phyloP scores from a whole-genome alignment of 2,797 vertebrate genomes.

The Nannoperca australis region DNA sequence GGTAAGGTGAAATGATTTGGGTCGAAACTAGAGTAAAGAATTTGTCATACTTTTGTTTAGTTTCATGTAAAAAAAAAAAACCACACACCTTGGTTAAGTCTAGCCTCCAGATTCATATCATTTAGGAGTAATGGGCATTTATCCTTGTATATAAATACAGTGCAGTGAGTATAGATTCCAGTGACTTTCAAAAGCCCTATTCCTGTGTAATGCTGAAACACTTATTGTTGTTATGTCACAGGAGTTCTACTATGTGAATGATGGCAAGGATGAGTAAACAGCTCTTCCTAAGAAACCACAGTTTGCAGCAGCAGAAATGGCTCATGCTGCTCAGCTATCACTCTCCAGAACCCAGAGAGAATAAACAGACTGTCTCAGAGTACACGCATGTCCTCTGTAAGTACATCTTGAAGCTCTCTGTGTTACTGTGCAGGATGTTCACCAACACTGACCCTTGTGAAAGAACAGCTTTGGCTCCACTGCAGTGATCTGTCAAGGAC shows the following conservation, averaged over 20 bases:
- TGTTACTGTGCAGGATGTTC: constrained; percentile 19
- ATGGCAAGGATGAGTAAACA: constrained; percentile 46
- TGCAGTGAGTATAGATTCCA: constrained; percentile 1
- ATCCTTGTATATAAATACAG: constrained; percentile 15
- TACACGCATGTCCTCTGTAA: constrained; percentile 39
- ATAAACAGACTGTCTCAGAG: constrained; percentile 61
- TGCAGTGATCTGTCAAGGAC: constrained; percentile 45
- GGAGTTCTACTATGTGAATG: constrained; percentile 17
- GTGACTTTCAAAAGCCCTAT: neutral
- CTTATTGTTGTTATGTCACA: constrained; percentile 1
- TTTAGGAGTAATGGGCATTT: neutral
- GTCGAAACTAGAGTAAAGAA: neutral
- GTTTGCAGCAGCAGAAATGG: constrained; percentile 32
- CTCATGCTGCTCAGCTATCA: constrained; percentile 18
- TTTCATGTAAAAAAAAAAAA: constrained; percentile 17
- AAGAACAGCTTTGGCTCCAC: constrained; percentile 24
- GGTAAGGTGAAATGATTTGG: neutral
- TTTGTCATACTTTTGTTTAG: neutral
- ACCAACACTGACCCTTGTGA: constrained; percentile 14
- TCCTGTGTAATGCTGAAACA: constrained; percentile 23
- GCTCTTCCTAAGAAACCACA: constrained; percentile 39
- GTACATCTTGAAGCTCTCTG: constrained; percentile 34
- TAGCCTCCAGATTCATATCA: neutral
- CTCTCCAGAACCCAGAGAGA: constrained; percentile 53
- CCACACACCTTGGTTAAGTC: neutral